Evolutionary conservation across 2,888 invertebrate genomes (phyloP), one percentile per base, ranked within the genome.

Genomic region (Apoda limacodes): DNA sequence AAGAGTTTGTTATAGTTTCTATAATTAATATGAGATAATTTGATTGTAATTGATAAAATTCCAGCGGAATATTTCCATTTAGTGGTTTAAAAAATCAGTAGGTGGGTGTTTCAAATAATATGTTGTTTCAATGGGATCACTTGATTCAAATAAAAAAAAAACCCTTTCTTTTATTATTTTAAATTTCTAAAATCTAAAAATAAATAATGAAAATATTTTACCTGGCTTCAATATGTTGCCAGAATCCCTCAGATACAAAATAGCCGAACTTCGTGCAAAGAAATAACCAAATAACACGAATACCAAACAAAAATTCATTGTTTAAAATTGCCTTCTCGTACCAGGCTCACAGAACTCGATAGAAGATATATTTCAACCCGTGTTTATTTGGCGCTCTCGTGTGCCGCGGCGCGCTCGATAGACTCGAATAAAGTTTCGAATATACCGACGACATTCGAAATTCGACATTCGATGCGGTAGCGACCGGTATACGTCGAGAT

Each of bases 301-400:
- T 61, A 74, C 57, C 59, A 69, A 62, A 66, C 63, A 71, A 55
- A 76, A 70, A 67, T 78, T 76, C 78, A 76, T 78, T 60, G 65
- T n/a, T 69, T 57, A 55, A 60, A 65, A 66, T 58, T 58, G 55
- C 62, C 60, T 66, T 57, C 57, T 60, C 63, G 60, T 60, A 67
- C 64, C 49, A 57, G 67, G 66, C 68, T 66, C 66, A 63, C 66
- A 64, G 59, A 47, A 47, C 48, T 35, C 62, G 63, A 64, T 67
- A 60, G 64, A 55, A 54, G 64, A 59, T 72, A 70, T 76, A 74
- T 75, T 66, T 75, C 64, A 69, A 60, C 57, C 55, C 64, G 66
- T 74, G 68, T 75, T 76, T 75, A 75, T 76, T 74, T 65, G 71
- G 72, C 70, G 67, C 56, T 62, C 59, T 66, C 60, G 61, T 63